Evolutionary conservation across 2,113 vertebrate genomes (phyloP).

Genomic region (Halichoerus grypus): DNA sequence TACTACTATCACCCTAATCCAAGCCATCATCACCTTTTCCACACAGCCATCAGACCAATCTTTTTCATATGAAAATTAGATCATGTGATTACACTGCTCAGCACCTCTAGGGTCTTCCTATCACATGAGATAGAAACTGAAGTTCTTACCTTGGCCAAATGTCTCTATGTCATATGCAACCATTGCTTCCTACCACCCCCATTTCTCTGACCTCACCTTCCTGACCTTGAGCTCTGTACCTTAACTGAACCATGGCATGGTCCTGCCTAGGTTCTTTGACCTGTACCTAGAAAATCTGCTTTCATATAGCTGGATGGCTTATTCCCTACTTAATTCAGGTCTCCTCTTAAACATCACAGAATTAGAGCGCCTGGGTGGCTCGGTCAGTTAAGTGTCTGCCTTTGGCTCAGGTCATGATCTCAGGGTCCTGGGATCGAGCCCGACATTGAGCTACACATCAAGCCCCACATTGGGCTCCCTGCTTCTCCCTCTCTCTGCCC

Average conservation of each 20-base stretch:
- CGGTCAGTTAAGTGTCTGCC: not conserved
- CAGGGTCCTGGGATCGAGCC: not conserved
- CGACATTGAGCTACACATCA: too few relatives aligned
- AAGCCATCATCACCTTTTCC: not conserved
- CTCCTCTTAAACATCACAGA: not conserved
- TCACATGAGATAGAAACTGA: not conserved
- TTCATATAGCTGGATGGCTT: not conserved
- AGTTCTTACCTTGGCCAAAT: not conserved
- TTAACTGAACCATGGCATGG: not conserved
- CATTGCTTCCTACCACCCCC: not conserved
- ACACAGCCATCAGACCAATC: not conserved
- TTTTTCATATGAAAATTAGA: conserved; percentile 22
- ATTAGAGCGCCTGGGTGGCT: not conserved
- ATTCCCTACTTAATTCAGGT: not conserved
- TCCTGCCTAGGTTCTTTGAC: not conserved
- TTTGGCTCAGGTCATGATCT: not conserved
- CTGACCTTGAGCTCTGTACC: not conserved
- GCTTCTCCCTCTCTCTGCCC: too few relatives aligned
- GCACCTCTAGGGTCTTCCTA: not conserved
- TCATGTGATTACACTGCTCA: not conserved
- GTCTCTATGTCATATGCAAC: not conserved
- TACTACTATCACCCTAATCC: not conserved
- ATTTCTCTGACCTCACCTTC: not conserved
- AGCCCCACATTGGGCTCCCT: too few relatives aligned
- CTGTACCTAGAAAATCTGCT: not conserved